Conservation (phyloP, 30 jellyfish, hydroid and myxozoan genomes). For the Sanderia malayensis region DNA sequence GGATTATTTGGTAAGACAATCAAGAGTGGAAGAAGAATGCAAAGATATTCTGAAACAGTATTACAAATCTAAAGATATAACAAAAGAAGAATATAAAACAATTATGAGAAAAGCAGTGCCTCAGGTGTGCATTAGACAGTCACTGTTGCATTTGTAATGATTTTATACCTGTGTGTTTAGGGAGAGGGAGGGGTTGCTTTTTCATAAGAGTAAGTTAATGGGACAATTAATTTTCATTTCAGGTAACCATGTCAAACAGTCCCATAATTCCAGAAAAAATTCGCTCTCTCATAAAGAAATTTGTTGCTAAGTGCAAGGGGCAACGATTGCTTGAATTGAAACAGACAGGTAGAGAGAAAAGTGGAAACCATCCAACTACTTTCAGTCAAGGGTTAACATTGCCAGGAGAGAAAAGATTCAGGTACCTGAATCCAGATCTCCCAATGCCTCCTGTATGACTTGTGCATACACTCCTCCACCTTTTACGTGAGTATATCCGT, state of each 20-base stretch:
- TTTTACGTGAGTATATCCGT: too few relatives aligned
- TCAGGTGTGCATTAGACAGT: conserved; percentile 53
- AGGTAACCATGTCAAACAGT: conserved; percentile 97
- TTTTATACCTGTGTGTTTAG: too few relatives aligned
- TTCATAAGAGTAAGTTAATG: too few relatives aligned
- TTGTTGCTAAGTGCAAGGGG: conserved; percentile 90
- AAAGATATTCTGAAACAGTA: conserved; percentile 71
- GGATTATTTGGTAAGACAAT: conserved; percentile 83
- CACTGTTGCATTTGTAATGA: background rate
- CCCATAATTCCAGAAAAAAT: conserved; percentile 88
- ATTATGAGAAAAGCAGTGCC: conserved; percentile 97
- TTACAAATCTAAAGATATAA: conserved; percentile 71
- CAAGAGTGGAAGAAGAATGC: conserved; percentile 91
- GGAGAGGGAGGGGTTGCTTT: too few relatives aligned
- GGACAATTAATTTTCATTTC: too few relatives aligned
- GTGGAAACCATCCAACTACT: background rate
- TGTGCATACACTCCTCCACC: too few relatives aligned
- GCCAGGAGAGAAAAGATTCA: conserved; percentile 55
- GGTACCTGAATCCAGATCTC: conserved; percentile 71
- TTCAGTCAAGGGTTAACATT: conserved; percentile 37
- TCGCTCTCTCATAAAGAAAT: conserved; percentile 78
- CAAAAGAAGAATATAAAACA: conserved; percentile 91
- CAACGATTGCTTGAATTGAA: conserved; percentile 48
- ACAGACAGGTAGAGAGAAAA: conserved; percentile 12
- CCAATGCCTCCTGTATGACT: conserved; percentile 78